Conservation (phyloP, 2,113 vertebrate genomes). For the Cygnus buccinator region DNA sequence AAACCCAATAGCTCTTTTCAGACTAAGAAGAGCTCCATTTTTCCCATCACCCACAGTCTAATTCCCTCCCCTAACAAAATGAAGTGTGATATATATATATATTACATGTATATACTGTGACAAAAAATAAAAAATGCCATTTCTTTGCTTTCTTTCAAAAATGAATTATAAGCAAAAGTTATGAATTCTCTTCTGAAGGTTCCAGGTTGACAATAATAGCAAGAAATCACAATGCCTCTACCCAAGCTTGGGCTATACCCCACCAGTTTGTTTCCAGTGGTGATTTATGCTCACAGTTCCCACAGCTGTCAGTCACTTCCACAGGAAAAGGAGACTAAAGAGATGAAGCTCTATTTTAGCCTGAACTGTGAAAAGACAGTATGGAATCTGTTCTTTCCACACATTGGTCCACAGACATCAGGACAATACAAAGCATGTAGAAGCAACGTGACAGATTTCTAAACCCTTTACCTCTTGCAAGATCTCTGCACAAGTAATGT, state of each 20-base stretch:
- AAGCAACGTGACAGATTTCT: background rate
- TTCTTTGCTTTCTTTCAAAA: background rate
- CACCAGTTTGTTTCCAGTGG: background rate
- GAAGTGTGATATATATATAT: too few relatives aligned
- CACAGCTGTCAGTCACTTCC: background rate
- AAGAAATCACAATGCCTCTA: background rate
- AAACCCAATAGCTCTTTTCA: background rate
- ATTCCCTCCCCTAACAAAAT: background rate
- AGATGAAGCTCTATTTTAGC: background rate
- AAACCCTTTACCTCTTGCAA: background rate
- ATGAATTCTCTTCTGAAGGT: background rate
- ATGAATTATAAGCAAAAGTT: background rate
- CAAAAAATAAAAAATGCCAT: too few relatives aligned
- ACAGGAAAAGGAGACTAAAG: background rate
- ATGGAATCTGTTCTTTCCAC: background rate
- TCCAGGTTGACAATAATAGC: background rate
- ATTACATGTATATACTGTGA: too few relatives aligned
- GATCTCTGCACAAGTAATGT: background rate
- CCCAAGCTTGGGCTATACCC: background rate
- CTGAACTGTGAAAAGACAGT: background rate
- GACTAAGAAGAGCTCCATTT: background rate
- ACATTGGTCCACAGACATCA: background rate
- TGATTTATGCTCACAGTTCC: background rate
- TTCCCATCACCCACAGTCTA: background rate
- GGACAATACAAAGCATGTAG: background rate